Percentiles rank a stretch among this genome's conserved stretches.
phyloP scores from a whole-genome alignment of 2,797 vertebrate genomes.

The Coilia nasus region DNA sequence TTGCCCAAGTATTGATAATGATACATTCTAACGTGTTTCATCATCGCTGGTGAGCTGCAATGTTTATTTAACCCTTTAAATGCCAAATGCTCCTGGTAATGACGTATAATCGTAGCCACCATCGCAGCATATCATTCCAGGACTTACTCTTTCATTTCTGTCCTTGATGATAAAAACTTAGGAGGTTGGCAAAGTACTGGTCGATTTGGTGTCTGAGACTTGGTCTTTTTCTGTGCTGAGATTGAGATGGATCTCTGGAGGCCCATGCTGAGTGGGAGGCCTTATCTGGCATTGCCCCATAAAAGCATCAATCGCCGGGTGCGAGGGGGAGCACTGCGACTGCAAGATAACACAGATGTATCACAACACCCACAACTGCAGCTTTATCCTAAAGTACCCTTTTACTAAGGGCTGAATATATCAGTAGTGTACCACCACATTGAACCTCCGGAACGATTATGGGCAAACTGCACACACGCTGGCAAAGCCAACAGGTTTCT shows the following conservation, averaged over 20 bases:
- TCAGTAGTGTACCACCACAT: background rate
- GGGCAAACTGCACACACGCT: background rate
- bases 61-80: constrained; percentile 15
- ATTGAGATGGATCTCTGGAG: constrained; percentile 9
- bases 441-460: background rate
- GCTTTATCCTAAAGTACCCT: constrained; percentile 19
- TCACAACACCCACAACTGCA: constrained; percentile 10
- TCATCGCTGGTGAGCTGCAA: background rate
- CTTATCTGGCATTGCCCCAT: constrained; percentile 13
- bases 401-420: background rate
- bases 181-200: background rate
- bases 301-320: constrained; percentile 28
- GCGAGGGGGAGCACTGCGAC: constrained; percentile 20
- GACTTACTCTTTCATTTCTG: background rate
- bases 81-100: background rate
- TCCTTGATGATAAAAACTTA: background rate
- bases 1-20: background rate
- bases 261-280: background rate
- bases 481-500: background rate
- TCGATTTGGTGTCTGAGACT: background rate
- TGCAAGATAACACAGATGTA: constrained; percentile 30
- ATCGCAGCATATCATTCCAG: background rate
- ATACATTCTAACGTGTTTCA: background rate
- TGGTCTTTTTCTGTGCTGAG: background rate
- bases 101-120: background rate